Evolutionary conservation across 2,797 vertebrate genomes (phyloP).

Genomic region (Pseudochirops corinnae): DNA sequence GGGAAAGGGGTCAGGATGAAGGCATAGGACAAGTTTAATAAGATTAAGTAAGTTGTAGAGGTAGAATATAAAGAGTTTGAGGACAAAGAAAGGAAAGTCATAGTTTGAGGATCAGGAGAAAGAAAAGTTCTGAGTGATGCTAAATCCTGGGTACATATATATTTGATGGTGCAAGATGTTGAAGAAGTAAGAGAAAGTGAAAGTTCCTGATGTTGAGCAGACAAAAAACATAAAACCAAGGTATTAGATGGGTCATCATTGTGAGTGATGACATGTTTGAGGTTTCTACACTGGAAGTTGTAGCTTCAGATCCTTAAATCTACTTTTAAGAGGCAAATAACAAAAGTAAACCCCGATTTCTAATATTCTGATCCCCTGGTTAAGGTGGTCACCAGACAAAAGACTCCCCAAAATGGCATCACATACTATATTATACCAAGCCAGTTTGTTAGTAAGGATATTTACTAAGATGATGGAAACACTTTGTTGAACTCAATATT

Average conservation of each 20-base stretch:
- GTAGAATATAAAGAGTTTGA: neutral
- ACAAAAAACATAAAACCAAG: neutral
- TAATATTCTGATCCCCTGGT: neutral
- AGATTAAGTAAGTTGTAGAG: neutral
- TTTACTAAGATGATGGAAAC: no score
- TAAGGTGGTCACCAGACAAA: no score
- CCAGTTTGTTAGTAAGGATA: no score
- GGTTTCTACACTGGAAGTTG: neutral
- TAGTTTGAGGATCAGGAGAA: neutral
- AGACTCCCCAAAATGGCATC: no score
- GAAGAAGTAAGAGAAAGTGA: neutral
- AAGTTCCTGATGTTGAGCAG: neutral
- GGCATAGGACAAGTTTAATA: neutral
- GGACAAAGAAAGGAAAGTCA: neutral
- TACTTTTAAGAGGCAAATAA: neutral
- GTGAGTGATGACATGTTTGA: neutral
- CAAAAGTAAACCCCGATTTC: neutral
- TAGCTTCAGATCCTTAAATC: neutral
- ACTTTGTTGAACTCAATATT: no score
- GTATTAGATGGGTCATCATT: neutral
- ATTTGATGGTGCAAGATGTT: neutral
- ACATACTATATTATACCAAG: no score
- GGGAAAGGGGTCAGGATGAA: neutral
- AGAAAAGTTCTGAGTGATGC: neutral
- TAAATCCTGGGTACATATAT: neutral